Base-by-base conservation (phyloP, 2,113 vertebrate genomes). In the Empidonax traillii region DNA sequence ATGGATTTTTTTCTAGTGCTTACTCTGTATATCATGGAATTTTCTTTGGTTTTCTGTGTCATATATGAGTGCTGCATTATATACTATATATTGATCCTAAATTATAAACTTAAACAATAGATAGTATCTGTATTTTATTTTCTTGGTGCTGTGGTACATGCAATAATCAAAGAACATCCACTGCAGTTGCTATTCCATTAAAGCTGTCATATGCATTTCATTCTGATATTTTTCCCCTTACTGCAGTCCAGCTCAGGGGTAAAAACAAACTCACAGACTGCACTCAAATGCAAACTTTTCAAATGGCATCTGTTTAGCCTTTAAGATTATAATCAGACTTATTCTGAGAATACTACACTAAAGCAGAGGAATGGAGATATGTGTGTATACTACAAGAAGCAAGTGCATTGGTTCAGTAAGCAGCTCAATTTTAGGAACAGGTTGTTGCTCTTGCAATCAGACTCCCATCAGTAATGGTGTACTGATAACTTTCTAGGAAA, bases 161-260 rank as follows among this genome's bases (percentile, higher is more conserved):
- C n/a, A 76, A 58, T 90, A 91, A 95, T 81, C 47, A 78, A 93
- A 94, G 72, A 74, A 28, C 41, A 89, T 28, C 81, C 23, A 72
- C n/a, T 51, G 20, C 46, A 85, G 44, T 6, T 21, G 53, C 35
- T 63, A 67, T 55, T 91, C 63, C 30, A 28, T 81, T 89, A 80
- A 96, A 78, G 18, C 14, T 75, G 65, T 68, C 43, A n/a, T 12
- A 55, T 8, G 14, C 85, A 79, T 73, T 95, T 93, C 73, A 83
- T 88, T 77, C 35, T 94, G 10, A 6, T 61, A 82, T 35, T 71
- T 20, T 25, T 11, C 6, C 28, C 24, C 47, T 73, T 47, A 31
- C 43, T 61, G 51, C 46, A 65, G n/a, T 73, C 44, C 49, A 90
- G 0, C 25, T 82, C 81, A 17, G 39, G 33, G 9, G 14, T 58